Conservation (phyloP, 2,113 vertebrate species). For the Furnarius figulus region DNA sequence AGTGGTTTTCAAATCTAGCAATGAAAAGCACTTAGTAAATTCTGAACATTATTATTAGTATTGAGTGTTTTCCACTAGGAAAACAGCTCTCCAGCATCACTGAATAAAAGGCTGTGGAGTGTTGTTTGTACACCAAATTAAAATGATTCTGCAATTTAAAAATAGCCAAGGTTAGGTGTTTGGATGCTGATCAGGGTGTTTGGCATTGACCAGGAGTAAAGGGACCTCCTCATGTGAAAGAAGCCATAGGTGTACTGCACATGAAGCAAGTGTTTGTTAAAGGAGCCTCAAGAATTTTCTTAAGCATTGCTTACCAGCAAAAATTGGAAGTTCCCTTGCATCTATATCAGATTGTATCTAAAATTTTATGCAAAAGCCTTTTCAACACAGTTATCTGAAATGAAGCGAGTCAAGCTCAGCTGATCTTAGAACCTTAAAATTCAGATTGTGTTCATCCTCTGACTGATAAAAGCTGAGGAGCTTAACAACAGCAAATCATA, state of each 20-base stretch:
- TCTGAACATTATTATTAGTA: not conserved
- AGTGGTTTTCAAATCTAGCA: not conserved
- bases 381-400: not conserved
- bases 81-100: not conserved
- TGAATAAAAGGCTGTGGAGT: not conserved
- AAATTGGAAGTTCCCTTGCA: not conserved
- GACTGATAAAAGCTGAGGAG: slow-evolving; percentile 3
- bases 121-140: not conserved
- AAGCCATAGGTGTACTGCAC: not conserved
- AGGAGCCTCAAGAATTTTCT: not conserved
- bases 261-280: not conserved
- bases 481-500: slow-evolving; percentile 21
- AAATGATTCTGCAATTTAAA: not conserved
- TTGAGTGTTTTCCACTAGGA: not conserved
- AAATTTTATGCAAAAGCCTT: not conserved
- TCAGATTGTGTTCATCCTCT: not conserved
- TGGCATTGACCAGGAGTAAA: not conserved
- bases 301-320: not conserved
- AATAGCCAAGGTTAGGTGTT: not conserved
- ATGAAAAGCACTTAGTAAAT: not conserved
- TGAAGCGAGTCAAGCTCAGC: not conserved
- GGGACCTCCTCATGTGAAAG: not conserved
- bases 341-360: not conserved
- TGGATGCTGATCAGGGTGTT: not conserved
- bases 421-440: slow-evolving; percentile 18